These are phyloP conservation scores for Drosophila testacea DNA, from an alignment of 2,888 invertebrate species.

Conservation along the genomic window DNA sequence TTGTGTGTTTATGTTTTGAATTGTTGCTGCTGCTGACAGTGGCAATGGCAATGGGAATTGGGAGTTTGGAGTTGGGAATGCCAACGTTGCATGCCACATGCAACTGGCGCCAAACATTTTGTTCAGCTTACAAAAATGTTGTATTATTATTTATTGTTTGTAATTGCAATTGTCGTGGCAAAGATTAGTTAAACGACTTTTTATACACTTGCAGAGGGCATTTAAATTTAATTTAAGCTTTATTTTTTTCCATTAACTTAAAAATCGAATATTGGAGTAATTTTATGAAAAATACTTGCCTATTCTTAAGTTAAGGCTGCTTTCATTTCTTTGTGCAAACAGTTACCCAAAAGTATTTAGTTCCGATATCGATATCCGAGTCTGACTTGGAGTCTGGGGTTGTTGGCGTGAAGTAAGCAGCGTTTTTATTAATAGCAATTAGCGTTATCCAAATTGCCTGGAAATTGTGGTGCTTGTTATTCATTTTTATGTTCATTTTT, in stretches of 20 bases:
- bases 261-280: no score
- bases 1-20: conserved; percentile 48
- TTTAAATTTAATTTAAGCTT: neutral
- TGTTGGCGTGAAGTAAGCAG: conserved; percentile 26
- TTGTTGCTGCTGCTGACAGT: conserved; percentile 33
- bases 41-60: conserved; percentile 36
- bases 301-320: neutral
- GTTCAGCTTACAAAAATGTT: conserved; percentile 60
- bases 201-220: no score
- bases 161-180: conserved; percentile 4
- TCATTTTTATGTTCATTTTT: conserved; percentile 19
- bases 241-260: neutral
- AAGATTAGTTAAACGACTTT: neutral
- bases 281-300: neutral
- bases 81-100: conserved; percentile 66
- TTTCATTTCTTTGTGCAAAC: no score
- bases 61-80: conserved; percentile 22
- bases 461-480: conserved; percentile 46
- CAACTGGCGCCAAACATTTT: conserved; percentile 68
- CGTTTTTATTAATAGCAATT: conserved; percentile 73
- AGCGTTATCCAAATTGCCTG: conserved; percentile 50
- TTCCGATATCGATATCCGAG: conserved; percentile 16
- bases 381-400: neutral
- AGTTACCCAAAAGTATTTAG: conserved; percentile 13
- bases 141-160: conserved; percentile 4